A percentile compares a stretch with the other conserved stretches of the same genome.
phyloP scores from a whole-genome alignment of 2,888 invertebrate genomes.

The Lycophotia porphyrea region DNA sequence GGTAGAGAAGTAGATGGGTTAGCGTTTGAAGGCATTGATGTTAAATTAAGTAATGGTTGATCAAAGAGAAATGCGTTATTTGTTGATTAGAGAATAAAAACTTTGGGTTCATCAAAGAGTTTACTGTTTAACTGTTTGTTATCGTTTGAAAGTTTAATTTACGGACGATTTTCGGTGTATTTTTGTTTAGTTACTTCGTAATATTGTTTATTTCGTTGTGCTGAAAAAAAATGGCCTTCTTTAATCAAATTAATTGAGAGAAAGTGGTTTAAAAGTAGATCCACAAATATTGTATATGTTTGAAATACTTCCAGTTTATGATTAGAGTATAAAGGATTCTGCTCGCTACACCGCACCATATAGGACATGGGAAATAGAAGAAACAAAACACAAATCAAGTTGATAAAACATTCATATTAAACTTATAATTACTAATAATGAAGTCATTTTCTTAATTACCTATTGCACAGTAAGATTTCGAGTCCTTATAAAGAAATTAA shows the following conservation, averaged over 20 bases:
- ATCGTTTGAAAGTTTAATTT: not conserved
- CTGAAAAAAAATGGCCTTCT: slow-evolving; percentile 7
- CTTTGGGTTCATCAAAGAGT: slow-evolving; percentile 34
- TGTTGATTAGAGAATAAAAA: slow-evolving; percentile 17
- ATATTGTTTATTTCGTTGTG: slow-evolving; percentile 13
- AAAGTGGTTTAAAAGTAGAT: too few species aligned
- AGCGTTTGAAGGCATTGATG: slow-evolving; percentile 13
- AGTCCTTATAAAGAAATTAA: slow-evolving; percentile 7
- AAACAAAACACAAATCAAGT: too few species aligned
- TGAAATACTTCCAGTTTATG: too few species aligned
- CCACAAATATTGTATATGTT: too few species aligned
- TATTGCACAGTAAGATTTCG: slow-evolving; percentile 5
- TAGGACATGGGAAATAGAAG: too few species aligned
- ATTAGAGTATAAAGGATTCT: too few species aligned
- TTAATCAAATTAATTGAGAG: too few species aligned
- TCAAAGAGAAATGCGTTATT: slow-evolving; percentile 28
- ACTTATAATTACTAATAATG: too few species aligned
- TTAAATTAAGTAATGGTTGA: slow-evolving; percentile 21
- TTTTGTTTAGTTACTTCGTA: not conserved
- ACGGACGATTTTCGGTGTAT: slow-evolving; percentile 5
- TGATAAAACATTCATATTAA: too few species aligned
- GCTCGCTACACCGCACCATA: too few species aligned
- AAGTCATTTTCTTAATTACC: slow-evolving; percentile 21
- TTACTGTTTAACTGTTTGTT: slow-evolving; percentile 10
- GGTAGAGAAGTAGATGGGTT: slow-evolving; percentile 19